These are phyloP conservation scores for Hippocampus mohnikei DNA, from an alignment of 2,113 vertebrate species.

Conservation along the genomic window DNA sequence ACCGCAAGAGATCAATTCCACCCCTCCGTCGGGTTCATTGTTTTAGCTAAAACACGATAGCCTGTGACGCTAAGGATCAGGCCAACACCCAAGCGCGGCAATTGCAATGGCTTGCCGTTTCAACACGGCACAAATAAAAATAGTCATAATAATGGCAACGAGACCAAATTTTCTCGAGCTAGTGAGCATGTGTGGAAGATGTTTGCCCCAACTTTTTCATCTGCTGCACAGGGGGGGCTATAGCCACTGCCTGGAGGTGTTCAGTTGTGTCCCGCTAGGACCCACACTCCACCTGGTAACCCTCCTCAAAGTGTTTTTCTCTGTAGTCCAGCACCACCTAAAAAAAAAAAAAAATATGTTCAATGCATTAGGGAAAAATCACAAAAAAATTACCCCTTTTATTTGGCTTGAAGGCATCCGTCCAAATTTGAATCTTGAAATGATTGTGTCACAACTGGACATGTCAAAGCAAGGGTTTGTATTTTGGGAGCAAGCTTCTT, in stretches of 20 bases:
- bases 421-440: not conserved
- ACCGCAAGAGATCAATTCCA: not conserved
- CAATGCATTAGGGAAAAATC: slow-evolving; percentile 37
- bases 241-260: slow-evolving; percentile 84
- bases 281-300: slow-evolving; percentile 82
- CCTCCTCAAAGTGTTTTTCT: slow-evolving; percentile 80
- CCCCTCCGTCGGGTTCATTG: not conserved
- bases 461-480: slow-evolving; percentile 70
- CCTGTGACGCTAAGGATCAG: not conserved
- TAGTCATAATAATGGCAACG: slow-evolving; percentile 8
- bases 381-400: slow-evolving; percentile 4
- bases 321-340: slow-evolving; percentile 74
- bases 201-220: slow-evolving; percentile 86
- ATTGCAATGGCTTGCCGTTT: slow-evolving; percentile 50
- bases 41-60: not conserved
- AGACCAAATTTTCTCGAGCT: slow-evolving; percentile 65
- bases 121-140: slow-evolving; percentile 46
- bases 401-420: slow-evolving; percentile 2
- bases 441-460: slow-evolving; percentile 22
- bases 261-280: slow-evolving; percentile 80
- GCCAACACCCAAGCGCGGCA: too few species aligned
- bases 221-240: slow-evolving; percentile 84
- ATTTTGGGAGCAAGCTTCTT: slow-evolving; percentile 59
- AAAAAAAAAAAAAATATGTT: slow-evolving; percentile 41
- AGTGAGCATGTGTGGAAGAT: slow-evolving; percentile 77